phyloP scores from a whole-genome alignment of 2,113 vertebrate species.

The Takifugu flavidus region DNA sequence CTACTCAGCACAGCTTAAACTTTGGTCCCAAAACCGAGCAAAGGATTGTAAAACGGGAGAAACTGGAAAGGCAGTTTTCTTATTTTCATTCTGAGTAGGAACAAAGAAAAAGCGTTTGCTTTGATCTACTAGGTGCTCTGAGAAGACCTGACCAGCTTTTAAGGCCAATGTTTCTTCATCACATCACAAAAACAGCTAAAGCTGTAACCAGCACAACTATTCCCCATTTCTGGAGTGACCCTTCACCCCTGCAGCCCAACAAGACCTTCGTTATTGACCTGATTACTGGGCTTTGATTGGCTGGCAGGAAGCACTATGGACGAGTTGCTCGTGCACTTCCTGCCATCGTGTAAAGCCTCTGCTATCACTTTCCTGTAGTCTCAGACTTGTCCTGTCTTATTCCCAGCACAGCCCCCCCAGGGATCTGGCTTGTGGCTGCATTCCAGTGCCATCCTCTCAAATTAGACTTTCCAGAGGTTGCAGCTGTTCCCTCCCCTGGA shows the following conservation, averaged over 20 bases:
- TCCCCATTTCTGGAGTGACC: not conserved
- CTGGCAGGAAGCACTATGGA: constrained; percentile 25
- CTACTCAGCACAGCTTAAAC: not conserved
- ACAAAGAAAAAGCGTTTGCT: no score
- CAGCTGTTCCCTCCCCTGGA: constrained; percentile 71
- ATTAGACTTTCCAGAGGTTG: constrained; percentile 64
- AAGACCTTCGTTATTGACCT: constrained; percentile 29
- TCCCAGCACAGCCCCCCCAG: constrained; percentile 37
- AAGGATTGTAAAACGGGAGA: not conserved
- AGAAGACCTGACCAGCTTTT: no score
- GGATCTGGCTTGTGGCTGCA: constrained; percentile 49
- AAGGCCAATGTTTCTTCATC: no score
- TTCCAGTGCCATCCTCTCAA: constrained; percentile 65
- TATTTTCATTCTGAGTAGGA: no score
- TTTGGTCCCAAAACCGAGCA: not conserved
- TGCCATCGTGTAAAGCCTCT: constrained; percentile 32
- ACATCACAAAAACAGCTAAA: no score
- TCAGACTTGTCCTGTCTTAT: constrained; percentile 34
- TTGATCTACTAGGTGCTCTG: no score
- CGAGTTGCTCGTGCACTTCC: constrained; percentile 29
- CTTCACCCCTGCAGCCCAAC: constrained; percentile 10
- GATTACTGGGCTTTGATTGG: constrained; percentile 30
- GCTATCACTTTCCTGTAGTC: constrained; percentile 30
- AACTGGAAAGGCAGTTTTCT: not conserved
- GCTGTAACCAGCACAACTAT: not conserved